These are phyloP conservation scores for Philereme transversata DNA, from an alignment of 2,888 invertebrate genomes.

Conservation along the genomic window DNA sequence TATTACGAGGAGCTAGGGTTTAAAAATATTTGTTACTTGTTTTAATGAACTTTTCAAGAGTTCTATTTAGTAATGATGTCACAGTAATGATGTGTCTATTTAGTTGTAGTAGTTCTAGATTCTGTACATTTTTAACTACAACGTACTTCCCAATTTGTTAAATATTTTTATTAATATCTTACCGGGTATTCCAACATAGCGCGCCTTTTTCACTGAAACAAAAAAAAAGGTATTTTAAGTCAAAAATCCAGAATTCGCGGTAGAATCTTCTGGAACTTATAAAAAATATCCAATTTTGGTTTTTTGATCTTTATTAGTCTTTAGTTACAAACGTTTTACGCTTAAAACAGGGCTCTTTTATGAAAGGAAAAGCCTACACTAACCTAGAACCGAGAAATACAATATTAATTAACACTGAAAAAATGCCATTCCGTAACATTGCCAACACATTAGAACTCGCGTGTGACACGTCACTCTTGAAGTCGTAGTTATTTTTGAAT, in stretches of 20 bases:
- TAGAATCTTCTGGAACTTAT: too few relatives aligned
- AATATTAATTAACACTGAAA: conserved; percentile 17
- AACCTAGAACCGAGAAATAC: conserved; percentile 14
- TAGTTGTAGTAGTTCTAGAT: not conserved
- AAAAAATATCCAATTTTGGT: too few relatives aligned
- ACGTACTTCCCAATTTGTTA: not conserved
- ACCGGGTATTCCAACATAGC: conserved; percentile 93
- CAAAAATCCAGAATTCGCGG: too few relatives aligned
- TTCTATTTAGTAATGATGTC: conserved; percentile 1
- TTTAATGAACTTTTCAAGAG: conserved; percentile 8
- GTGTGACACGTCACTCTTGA: conserved; percentile 53
- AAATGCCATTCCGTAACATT: conserved; percentile 29
- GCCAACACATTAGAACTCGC: conserved; percentile 41
- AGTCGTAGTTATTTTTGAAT: conserved; percentile 10
- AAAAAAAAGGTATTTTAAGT: conserved; percentile 56
- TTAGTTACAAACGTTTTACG: too few relatives aligned
- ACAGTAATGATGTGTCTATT: conserved; percentile 1
- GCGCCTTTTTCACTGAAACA: conserved; percentile 95
- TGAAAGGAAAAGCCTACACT: not conserved
- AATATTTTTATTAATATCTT: conserved; percentile 54
- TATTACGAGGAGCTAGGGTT: conserved; percentile 13
- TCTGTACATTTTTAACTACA: not conserved
- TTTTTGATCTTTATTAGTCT: too few relatives aligned
- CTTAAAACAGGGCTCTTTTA: too few relatives aligned
- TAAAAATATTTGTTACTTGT: not conserved